These are phyloP conservation scores for Platysternon megacephalum DNA, from an alignment of 2,113 vertebrate species.

Conservation along the genomic window DNA sequence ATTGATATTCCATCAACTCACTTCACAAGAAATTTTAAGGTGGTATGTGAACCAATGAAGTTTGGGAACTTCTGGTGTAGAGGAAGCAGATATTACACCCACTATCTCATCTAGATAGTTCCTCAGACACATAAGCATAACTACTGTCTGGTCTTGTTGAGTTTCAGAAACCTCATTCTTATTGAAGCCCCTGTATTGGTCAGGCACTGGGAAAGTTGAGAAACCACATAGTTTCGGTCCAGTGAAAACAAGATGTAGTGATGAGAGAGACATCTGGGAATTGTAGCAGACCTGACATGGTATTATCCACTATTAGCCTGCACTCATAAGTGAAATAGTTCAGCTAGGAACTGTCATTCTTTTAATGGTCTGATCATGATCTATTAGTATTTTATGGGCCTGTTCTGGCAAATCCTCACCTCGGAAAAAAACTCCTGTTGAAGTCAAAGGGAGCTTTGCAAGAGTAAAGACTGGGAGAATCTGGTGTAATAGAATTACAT, in stretches of 20 bases:
- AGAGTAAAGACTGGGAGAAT: background rate
- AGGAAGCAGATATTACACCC: background rate
- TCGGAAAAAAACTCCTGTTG: background rate
- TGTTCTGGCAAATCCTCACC: conserved; percentile 9
- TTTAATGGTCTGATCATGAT: conserved; percentile 25
- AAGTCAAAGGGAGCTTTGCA: background rate
- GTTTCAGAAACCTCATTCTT: background rate
- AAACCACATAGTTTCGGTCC: background rate
- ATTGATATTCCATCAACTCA: background rate
- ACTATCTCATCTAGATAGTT: background rate
- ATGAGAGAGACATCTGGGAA: background rate
- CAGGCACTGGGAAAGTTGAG: background rate
- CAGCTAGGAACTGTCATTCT: conserved; percentile 14
- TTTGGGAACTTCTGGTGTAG: background rate
- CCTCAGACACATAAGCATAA: background rate
- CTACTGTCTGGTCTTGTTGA: background rate
- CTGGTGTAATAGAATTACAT: conserved; percentile 42
- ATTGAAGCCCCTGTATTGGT: background rate
- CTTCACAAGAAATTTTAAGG: background rate
- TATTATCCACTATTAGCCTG: background rate
- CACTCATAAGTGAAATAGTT: background rate
- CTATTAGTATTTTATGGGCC: conserved; percentile 13
- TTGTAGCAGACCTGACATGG: background rate
- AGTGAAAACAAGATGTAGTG: background rate
- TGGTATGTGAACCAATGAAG: background rate